Base-by-base conservation (phyloP, 1,140 invertebrate genomes). In the Spodoptera frugiperda region DNA sequence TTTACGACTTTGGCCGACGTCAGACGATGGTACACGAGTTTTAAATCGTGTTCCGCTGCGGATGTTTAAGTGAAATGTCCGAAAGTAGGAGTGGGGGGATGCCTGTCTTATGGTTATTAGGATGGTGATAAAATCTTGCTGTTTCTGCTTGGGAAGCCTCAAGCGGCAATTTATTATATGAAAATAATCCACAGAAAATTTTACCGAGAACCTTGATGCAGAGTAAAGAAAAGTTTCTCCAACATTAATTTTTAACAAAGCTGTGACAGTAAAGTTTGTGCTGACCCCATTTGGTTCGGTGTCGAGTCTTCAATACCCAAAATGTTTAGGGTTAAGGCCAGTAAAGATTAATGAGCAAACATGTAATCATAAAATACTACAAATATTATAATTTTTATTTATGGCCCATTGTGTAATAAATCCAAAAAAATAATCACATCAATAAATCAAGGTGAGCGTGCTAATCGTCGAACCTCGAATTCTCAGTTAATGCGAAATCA, bases 371-470 rank as follows among this genome's bases (percentile, higher is more conserved):
- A 53, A 68, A 68, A 53, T 5, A n/a, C 21, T 68, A 68, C 65
- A 68, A 68, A 68, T 68, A 68, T 51, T 48, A 51, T 68, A 68
- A 68, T 51, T 53, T 68, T 55, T 53, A 71, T 73, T 59, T 73
- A 61, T 73, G 30, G 25, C 55, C 15, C 11, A 73, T 73, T 55
- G 71, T 53, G 46, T 48, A n/a, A 73, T 49, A 44, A 68, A 68
- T 30, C 19, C 33, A 76, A 76, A 76, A 49, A 67, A 68, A 55
- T 57, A 68, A 68, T 68, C 63, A 68, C 53, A 9, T 30, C 19
- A 39, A 80, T 80, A 80, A 80, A 80, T 80, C 78, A 80, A 51
- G 57, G 59, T 54, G 72, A 75, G 57, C 70, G 67, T 51, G 68
- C 76, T 78, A 78, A 78, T 78, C 76, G 76, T 44, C 76, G 53